Conservation (phyloP, 2,888 invertebrate genomes). For the Margaritifera margaritifera region DNA sequence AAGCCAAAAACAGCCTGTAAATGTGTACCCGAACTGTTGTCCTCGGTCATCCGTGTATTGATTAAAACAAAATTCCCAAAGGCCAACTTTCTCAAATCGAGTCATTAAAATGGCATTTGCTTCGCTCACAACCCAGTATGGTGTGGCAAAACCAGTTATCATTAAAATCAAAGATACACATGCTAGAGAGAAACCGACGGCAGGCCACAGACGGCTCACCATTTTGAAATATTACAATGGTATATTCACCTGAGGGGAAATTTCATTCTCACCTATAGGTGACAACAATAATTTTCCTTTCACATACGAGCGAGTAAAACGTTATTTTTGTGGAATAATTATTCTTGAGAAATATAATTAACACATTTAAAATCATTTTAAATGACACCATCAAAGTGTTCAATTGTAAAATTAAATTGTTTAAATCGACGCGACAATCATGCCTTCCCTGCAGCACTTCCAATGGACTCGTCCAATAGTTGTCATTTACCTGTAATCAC, state of each 20-base stretch:
- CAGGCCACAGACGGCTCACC: constrained; percentile 3
- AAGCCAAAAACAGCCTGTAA: constrained; percentile 97
- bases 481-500: constrained; percentile 36
- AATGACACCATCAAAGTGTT: too few species aligned
- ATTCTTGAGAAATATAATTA: too few species aligned
- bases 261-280: too few species aligned
- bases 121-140: constrained; percentile 31
- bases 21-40: constrained; percentile 84
- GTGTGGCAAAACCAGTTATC: constrained; percentile 26
- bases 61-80: constrained; percentile 95
- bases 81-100: constrained; percentile 87
- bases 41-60: constrained; percentile 88
- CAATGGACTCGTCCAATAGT: constrained; percentile 30
- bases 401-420: too few species aligned
- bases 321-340: too few species aligned
- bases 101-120: constrained; percentile 8
- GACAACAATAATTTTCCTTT: too few species aligned
- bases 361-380: too few species aligned
- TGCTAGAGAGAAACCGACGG: constrained; percentile 7
- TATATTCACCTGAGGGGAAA: too few species aligned
- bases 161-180: constrained; percentile 14
- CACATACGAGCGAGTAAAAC: too few species aligned
- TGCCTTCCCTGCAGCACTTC: too few species aligned
- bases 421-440: too few species aligned
- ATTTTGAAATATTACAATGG: constrained; percentile 6